Evolutionary conservation across 1,140 invertebrate genomes (phyloP), one percentile per base, ranked within the genome.

Genomic region (Drosophila ercepeae): DNA sequence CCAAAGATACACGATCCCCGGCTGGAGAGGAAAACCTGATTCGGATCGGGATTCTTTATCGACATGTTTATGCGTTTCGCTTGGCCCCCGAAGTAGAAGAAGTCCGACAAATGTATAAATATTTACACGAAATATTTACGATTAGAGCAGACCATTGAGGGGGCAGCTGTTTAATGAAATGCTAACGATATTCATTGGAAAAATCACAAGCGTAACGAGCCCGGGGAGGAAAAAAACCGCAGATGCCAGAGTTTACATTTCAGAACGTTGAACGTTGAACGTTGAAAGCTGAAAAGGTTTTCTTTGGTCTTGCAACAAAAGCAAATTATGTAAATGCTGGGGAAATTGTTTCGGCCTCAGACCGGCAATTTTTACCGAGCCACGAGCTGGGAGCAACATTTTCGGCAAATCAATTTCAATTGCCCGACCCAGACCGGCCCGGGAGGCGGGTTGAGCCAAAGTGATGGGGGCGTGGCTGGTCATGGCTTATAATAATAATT

Each of bases 171-270:
- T 57, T 84, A 84, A 84, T 84, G 82, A 84, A 88, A 84, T 88
- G 81, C 81, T 81, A 84, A 88, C 82, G 82, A 84, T 88, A 84
- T 84, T 76, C 82, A 84, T 88, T 86, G 78, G 65, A 70, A 76
- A 81, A 84, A 86, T 81, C 59, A 75, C 50, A 78, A 79, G 65
- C 78, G 78, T 78, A 75, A 78, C 78, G 76, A 69, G 54, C 52
- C 46, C 59, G 25, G 44, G 21, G 21, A 25, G 21, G 46, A 8
- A 18, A 29, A 42, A 65, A 27, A 25, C 64, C 51, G 45, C 71
- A 74, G 52, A 45, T 46, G 48, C 72, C 63, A 27, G 60, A 77
- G 65, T 63, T 76, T 54, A 81, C 59, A 63, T 72, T 75, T 48
- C 53, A 34, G 41, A 50, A 72, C 39, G 65, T 39, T 25, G 6